phyloP scores from a whole-genome alignment of 2,888 invertebrate genomes.

The Ophion obscuratus region DNA sequence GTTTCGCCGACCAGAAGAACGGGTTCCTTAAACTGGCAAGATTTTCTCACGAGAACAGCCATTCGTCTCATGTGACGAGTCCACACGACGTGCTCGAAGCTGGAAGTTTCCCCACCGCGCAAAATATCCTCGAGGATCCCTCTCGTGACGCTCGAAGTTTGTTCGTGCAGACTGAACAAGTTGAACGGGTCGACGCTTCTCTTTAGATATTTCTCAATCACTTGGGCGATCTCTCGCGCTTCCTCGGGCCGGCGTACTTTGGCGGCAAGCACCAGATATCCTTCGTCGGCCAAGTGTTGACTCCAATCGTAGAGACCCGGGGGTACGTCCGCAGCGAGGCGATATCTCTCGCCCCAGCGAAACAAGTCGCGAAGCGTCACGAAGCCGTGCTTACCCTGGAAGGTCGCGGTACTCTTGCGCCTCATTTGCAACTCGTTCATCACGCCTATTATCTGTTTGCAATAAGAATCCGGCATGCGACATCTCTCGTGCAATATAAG shows the following conservation, averaged over 20 bases:
- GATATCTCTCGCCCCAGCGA: constrained; percentile 98
- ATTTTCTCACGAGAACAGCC: constrained; percentile 92
- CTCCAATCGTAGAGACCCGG: constrained; percentile 96
- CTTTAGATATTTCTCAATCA: constrained; percentile 92
- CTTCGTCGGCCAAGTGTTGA: constrained; percentile 98
- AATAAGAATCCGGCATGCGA: constrained; percentile 93
- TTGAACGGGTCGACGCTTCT: constrained; percentile 89
- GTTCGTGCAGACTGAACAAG: constrained; percentile 89
- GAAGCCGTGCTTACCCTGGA: constrained; percentile 96
- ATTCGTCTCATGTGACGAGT: constrained; percentile 95
- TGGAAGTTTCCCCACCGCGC: constrained; percentile 84
- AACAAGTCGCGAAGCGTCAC: constrained; percentile 98
- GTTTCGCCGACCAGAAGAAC: constrained; percentile 98
- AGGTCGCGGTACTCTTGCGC: constrained; percentile 93
- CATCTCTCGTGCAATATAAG: constrained; percentile 95
- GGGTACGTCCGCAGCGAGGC: constrained; percentile 87
- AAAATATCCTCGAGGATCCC: constrained; percentile 89
- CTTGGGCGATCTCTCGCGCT: constrained; percentile 91
- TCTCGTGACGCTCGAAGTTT: constrained; percentile 92
- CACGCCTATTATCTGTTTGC: constrained; percentile 95
- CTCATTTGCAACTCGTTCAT: constrained; percentile 93
- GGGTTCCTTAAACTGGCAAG: constrained; percentile 96
- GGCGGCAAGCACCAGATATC: constrained; percentile 96
- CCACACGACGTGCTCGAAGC: constrained; percentile 95
- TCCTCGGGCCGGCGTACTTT: constrained; percentile 95